Base-by-base conservation (phyloP, 1,140 invertebrate genomes). In the Trachymyrmex septentrionalis region DNA sequence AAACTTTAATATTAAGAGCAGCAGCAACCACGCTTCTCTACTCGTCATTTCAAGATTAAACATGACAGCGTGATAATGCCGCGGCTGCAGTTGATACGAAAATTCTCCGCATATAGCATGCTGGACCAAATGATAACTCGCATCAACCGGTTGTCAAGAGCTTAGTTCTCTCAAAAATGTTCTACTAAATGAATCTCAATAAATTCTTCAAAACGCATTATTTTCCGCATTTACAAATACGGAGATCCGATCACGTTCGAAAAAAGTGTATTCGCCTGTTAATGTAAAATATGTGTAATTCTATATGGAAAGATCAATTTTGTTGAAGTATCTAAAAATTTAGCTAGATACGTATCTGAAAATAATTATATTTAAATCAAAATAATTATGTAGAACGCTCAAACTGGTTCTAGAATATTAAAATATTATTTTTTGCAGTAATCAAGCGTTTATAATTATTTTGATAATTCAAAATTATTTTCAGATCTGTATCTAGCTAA, bases 1-100 rank as follows among this genome's bases (percentile, higher is more conserved):
- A 64, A 48, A 53, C 64, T 24, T 48, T 16, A 81, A 2, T 10
- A 81, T 71, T 57, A 34, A 55, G 64, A 69, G 30, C 61, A 50
- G 12, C 34, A 9, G 59, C 64, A 19, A 24, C 19, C 30, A 10
- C 16, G 44, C 4, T 66, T 38, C 19, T 34, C 12, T 16, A 34
- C 50, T 72, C 21, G 78, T 71, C 50, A 14, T 81, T 57, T 24
- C 34, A n/a, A 57, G 78, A 81, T 81, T 81, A 81, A 81, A 81
- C 55, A 12, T 71, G 21, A 19, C 34, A 57, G 21, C 10, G 38
- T 44, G 78, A 81, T 71, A 81, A 57, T 27, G 50, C 24, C 21
- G 21, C 38, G 59, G 3, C 76, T 30, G 48, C 10, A 16, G 30
- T 55, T 81, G 78, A 81, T 81, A 81, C 30, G 66, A 81, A 55